phyloP scores from a whole-genome alignment of 2,797 vertebrate genomes.

The Danio choprae region DNA sequence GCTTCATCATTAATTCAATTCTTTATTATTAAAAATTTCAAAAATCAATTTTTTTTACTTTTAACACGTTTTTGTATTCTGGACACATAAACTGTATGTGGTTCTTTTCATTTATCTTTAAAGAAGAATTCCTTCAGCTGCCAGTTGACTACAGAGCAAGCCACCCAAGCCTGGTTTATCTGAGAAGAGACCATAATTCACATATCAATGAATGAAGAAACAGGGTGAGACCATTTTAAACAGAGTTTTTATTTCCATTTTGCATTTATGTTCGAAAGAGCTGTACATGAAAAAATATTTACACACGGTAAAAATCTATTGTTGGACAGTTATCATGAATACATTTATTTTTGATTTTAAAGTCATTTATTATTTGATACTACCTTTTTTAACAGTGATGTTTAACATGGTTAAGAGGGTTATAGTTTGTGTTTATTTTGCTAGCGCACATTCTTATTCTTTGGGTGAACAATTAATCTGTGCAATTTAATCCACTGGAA shows the following conservation, averaged over 20 bases:
- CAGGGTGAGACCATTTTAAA: not conserved
- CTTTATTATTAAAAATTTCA: not conserved
- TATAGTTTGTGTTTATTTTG: no score
- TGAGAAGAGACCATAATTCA: not conserved
- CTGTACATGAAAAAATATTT: not conserved
- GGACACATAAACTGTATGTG: not conserved
- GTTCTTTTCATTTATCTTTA: not conserved
- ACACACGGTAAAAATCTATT: not conserved
- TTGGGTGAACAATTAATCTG: no score
- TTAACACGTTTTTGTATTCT: not conserved
- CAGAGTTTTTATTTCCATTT: not conserved
- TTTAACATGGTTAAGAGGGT: no score
- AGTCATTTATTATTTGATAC: no score
- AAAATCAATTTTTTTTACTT: not conserved
- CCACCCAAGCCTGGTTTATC: not conserved
- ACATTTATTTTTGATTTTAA: not conserved
- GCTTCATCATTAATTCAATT: not conserved
- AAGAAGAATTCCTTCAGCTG: not conserved
- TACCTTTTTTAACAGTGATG: no score
- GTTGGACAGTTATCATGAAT: not conserved
- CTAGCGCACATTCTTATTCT: no score
- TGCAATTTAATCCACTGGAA: no score
- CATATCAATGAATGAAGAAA: not conserved
- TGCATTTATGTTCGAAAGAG: not conserved
- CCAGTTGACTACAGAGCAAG: not conserved